Conservation (phyloP, 2,888 invertebrate species). For the Pogonocherus hispidulus region DNA sequence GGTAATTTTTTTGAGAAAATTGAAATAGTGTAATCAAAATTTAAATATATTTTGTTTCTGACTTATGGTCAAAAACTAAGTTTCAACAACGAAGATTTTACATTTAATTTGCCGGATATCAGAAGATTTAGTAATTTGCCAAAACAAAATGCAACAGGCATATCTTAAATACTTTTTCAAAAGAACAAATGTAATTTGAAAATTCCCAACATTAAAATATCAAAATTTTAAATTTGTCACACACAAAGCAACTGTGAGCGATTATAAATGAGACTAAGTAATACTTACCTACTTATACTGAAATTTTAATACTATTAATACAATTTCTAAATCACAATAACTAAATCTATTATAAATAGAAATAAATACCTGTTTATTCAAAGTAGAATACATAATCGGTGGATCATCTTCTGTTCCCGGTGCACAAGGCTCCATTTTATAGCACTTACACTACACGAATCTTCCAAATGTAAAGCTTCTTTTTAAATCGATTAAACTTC, state of each 20-base stretch:
- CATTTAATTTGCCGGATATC: background rate
- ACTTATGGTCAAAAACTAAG: too few species aligned
- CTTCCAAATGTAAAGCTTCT: constrained; percentile 37
- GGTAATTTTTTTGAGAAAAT: too few species aligned
- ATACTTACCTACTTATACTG: constrained; percentile 45
- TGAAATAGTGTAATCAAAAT: too few species aligned
- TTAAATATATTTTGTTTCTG: too few species aligned
- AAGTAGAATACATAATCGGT: constrained; percentile 52
- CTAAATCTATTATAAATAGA: constrained; percentile 29
- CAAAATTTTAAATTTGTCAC: background rate
- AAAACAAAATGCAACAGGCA: too few species aligned
- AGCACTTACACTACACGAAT: constrained; percentile 48
- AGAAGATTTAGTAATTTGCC: background rate
- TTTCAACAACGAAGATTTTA: too few species aligned
- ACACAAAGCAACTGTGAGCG: background rate
- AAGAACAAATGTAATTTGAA: too few species aligned
- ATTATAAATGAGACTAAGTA: constrained; percentile 25
- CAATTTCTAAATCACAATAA: constrained; percentile 27
- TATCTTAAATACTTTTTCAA: too few species aligned
- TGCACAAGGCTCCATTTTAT: constrained; percentile 61
- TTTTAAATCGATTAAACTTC: constrained; percentile 27
- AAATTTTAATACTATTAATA: constrained; percentile 25
- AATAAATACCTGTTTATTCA: constrained; percentile 61
- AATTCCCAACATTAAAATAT: background rate
- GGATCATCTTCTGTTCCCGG: constrained; percentile 64